Evolutionary conservation across 2,797 vertebrate genomes (phyloP).

Genomic region (Neosalanx taihuensis): DNA sequence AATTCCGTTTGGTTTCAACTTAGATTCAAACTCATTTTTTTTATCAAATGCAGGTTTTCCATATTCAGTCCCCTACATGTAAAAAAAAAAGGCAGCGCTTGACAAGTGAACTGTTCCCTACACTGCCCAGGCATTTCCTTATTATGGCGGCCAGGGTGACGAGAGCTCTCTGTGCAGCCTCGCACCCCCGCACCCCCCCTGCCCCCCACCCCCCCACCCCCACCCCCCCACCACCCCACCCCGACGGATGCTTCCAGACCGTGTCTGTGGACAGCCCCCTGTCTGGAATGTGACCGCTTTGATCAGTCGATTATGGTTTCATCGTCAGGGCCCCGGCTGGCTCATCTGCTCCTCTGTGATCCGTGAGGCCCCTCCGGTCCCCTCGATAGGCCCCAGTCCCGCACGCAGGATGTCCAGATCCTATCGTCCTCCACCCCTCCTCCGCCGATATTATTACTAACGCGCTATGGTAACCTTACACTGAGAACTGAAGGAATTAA

Average conservation of each 20-base stretch:
- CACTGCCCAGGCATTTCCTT: not conserved
- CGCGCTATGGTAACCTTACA: conserved; percentile 39
- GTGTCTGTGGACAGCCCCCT: conserved; percentile 2
- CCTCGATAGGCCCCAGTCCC: conserved; percentile 46
- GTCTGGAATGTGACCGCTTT: conserved; percentile 64
- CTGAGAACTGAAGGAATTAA: conserved; percentile 32
- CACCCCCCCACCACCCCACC: no score
- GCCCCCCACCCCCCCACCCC: no score
- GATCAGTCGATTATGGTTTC: conserved; percentile 66
- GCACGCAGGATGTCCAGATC: conserved; percentile 49
- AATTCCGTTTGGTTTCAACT: no score
- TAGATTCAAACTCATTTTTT: no score
- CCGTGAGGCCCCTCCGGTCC: conserved; percentile 47
- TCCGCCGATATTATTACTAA: conserved; percentile 39
- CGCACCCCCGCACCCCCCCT: not conserved
- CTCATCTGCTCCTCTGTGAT: conserved; percentile 53
- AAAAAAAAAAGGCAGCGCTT: not conserved
- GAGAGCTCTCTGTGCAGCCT: conserved; percentile 17
- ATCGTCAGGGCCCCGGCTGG: conserved; percentile 42
- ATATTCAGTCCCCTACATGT: no score
- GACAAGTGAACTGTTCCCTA: not conserved
- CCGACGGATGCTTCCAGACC: no score
- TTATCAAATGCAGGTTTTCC: no score
- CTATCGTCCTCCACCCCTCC: conserved; percentile 38
- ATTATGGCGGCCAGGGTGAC: conserved; percentile 10